phyloP scores from a whole-genome alignment of 2,113 vertebrate species.

The Erpornis zantholeuca region DNA sequence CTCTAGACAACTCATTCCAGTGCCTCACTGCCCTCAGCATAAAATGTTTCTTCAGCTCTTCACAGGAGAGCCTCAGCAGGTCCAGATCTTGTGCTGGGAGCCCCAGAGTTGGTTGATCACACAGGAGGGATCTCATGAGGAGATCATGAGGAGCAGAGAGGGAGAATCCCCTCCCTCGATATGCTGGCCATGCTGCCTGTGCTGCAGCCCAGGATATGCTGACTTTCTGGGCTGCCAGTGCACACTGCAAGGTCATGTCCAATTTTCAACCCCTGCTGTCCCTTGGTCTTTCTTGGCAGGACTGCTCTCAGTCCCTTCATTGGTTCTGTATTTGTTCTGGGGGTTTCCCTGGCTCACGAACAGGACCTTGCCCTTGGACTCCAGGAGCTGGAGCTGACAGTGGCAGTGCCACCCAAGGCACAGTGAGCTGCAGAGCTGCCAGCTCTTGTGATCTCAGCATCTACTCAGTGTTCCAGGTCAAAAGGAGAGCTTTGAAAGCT shows the following conservation, averaged over 20 bases:
- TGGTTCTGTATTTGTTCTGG: neutral
- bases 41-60: neutral
- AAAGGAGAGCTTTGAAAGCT: neutral
- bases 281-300: neutral
- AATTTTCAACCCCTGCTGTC: neutral
- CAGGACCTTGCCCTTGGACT: neutral
- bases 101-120: neutral
- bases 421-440: neutral
- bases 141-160: neutral
- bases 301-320: neutral
- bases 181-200: rapidly evolving
- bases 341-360: neutral
- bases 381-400: neutral
- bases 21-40: neutral
- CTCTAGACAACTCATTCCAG: neutral
- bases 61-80: neutral
- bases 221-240: neutral
- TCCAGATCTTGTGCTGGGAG: neutral
- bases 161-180: neutral
- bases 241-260: neutral
- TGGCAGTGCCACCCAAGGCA: neutral
- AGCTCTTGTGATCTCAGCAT: neutral
- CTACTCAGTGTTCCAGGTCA: neutral
- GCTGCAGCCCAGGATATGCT: neutral
- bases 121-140: neutral